Conservation (phyloP, 2,797 vertebrate genomes). For the Anguilla marmorata region DNA sequence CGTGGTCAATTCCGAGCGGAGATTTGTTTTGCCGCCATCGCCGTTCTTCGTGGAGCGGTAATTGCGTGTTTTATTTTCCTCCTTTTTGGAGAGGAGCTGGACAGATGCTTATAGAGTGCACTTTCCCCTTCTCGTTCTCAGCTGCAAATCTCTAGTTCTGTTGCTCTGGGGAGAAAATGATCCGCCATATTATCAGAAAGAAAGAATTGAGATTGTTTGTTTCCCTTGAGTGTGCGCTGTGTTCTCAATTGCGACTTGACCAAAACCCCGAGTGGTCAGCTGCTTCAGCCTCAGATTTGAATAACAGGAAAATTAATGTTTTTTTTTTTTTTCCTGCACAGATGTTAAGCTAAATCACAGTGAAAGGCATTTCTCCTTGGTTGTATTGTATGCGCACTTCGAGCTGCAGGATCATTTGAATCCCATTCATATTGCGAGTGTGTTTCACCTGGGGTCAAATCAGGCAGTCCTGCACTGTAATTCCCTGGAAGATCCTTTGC, state of each 20-base stretch:
- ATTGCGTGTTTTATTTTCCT: slow-evolving; percentile 24
- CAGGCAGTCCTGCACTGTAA: not conserved
- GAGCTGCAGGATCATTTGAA: not conserved
- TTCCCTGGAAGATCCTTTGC: not conserved
- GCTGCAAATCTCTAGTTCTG: not conserved
- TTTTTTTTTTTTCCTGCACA: not conserved
- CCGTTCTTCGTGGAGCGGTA: slow-evolving; percentile 16
- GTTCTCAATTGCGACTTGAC: not conserved
- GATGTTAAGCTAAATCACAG: not conserved
- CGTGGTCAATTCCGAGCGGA: not conserved
- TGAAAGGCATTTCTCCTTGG: not conserved
- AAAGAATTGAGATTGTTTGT: not conserved
- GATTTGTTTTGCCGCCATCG: slow-evolving; percentile 16
- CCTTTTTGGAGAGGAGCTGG: slow-evolving; percentile 1
- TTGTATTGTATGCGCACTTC: not conserved
- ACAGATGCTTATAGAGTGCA: not conserved
- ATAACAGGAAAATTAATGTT: not conserved
- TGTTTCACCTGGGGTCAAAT: not conserved
- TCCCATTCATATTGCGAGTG: not conserved
- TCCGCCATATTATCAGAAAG: not conserved
- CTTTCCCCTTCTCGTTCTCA: not conserved
- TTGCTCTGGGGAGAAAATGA: not conserved
- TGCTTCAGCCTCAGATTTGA: not conserved
- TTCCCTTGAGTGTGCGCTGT: not conserved
- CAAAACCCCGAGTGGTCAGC: not conserved